Conservation (phyloP, 1,140 invertebrate genomes). For the Centruroides sculpturatus region DNA sequence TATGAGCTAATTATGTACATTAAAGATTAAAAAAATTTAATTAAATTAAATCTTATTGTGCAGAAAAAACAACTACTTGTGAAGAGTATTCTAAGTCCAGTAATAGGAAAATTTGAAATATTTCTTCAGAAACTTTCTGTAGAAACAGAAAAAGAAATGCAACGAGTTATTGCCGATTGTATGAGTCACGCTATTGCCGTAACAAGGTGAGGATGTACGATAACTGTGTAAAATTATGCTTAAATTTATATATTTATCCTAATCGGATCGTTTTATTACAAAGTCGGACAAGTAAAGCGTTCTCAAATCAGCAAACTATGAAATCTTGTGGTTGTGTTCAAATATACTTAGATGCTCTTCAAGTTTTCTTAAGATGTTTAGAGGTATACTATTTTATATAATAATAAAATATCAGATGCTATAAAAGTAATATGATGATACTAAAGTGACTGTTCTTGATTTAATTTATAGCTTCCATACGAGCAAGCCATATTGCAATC, state of each 20-base stretch:
- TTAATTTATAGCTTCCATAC: slow-evolving; percentile 19
- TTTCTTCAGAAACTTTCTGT: slow-evolving; percentile 25
- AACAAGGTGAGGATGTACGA: slow-evolving; percentile 26
- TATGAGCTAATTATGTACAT: too few species aligned
- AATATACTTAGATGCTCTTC: slow-evolving; percentile 36
- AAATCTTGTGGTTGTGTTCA: slow-evolving; percentile 35
- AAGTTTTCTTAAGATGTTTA: slow-evolving; percentile 36
- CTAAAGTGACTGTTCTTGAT: not conserved
- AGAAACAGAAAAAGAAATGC: slow-evolving; percentile 26
- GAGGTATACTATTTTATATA: slow-evolving; percentile 22
- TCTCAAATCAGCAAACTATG: slow-evolving; percentile 40
- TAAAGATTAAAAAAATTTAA: too few species aligned
- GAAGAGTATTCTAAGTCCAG: slow-evolving; percentile 31
- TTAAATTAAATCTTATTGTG: not conserved
- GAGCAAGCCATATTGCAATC: slow-evolving; percentile 23
- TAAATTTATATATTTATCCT: not conserved
- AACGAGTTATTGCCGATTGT: slow-evolving; percentile 29
- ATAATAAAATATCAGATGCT: too few species aligned
- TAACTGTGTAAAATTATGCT: not conserved
- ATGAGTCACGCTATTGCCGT: slow-evolving; percentile 38
- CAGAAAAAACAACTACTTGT: slow-evolving; percentile 32
- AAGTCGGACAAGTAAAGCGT: slow-evolving; percentile 42
- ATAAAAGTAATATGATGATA: not conserved
- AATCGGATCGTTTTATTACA: slow-evolving; percentile 4
- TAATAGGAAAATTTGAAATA: slow-evolving; percentile 30